phyloP scores from a whole-genome alignment of 2,888 invertebrate species.

The Caenorhabditis japonica region DNA sequence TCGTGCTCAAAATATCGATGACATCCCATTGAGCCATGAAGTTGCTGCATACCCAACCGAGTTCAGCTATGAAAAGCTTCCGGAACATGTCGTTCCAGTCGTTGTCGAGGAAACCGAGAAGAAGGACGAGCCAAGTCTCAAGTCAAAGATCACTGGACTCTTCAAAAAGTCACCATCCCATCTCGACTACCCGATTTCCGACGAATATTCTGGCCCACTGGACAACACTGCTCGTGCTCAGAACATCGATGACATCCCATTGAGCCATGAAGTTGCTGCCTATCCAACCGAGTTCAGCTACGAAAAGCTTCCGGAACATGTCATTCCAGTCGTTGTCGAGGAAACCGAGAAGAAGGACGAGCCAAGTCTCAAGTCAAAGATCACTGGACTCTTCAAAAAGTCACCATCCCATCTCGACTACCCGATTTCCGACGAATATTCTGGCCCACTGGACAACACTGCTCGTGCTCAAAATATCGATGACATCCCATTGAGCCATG shows the following conservation, averaged over 20 bases:
- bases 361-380: conserved; percentile 20
- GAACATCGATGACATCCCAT: conserved; percentile 7
- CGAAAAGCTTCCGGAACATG: conserved; percentile 51
- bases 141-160: conserved; percentile 24
- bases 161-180: conserved; percentile 49
- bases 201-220: conserved; percentile 52
- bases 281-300: conserved; percentile 61
- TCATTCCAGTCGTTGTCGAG: conserved; percentile 33
- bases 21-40: conserved; percentile 34
- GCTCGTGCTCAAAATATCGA: conserved; percentile 28
- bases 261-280: conserved; percentile 5
- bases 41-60: conserved; percentile 43
- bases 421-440: conserved; percentile 26
- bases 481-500: conserved; percentile 44
- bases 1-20: conserved; percentile 27
- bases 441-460: conserved; percentile 7
- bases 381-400: conserved; percentile 47
- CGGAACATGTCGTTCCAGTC: conserved; percentile 8
- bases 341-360: conserved; percentile 37
- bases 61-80: conserved; percentile 15
- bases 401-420: conserved; percentile 55
- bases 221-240: conserved; percentile 19
- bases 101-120: conserved; percentile 11
- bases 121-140: conserved; percentile 15
- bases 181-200: conserved; percentile 53